Evolutionary conservation across 2,113 vertebrate species (phyloP).

Genomic region (Paradoxurus hermaphroditus): DNA sequence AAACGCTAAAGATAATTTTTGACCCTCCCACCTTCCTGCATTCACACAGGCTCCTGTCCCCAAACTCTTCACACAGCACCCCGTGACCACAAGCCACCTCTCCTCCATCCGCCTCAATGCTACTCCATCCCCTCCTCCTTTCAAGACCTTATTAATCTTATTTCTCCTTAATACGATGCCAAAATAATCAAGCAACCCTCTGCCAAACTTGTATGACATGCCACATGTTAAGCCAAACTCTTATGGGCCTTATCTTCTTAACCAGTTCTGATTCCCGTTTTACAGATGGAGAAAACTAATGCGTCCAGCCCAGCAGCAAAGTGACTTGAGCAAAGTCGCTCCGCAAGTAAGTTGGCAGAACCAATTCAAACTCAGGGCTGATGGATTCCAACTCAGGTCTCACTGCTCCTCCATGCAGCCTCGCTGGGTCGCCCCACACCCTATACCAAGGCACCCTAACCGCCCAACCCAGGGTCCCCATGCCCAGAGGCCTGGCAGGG

Average conservation of each 20-base stretch:
- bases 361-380: background rate
- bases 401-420: background rate
- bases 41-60: background rate
- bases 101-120: background rate
- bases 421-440: background rate
- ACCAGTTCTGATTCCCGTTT: background rate
- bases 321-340: background rate
- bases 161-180: background rate
- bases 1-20: background rate
- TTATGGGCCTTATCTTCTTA: background rate
- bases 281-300: background rate
- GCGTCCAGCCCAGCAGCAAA: background rate
- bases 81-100: background rate
- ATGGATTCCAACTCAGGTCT: background rate
- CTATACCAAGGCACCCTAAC: background rate
- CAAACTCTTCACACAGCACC: background rate
- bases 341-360: background rate
- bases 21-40: background rate
- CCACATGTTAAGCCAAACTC: background rate
- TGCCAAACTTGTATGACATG: background rate
- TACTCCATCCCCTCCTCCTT: background rate
- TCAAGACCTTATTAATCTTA: background rate
- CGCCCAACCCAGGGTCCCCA: background rate
- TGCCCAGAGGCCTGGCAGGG: background rate
- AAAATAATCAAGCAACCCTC: background rate